Evolutionary conservation across 2,888 invertebrate genomes (phyloP).

Genomic region (Masnerella sp.): DNA sequence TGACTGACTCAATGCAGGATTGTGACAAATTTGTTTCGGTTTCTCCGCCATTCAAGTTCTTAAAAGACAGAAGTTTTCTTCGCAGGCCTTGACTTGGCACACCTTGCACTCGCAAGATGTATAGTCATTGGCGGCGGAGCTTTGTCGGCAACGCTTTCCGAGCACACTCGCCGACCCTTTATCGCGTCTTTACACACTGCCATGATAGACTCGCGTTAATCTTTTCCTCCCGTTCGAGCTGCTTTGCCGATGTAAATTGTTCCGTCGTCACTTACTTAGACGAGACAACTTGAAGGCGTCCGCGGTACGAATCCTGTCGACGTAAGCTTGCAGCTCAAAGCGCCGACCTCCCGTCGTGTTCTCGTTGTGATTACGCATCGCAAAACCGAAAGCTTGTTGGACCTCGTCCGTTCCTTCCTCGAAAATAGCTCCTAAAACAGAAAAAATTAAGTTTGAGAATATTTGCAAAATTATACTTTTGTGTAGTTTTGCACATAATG

Average conservation of each 20-base stretch:
- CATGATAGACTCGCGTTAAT: constrained; percentile 10
- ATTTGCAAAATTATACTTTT: no score
- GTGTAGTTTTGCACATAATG: no score
- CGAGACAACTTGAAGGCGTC: constrained; percentile 95
- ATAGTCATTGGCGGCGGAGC: no score
- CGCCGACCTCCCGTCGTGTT: constrained; percentile 87
- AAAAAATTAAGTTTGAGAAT: constrained; percentile 67
- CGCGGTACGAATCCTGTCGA: constrained; percentile 94
- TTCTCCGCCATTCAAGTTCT: not conserved
- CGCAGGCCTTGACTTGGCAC: not conserved
- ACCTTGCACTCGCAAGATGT: not conserved
- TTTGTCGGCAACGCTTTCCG: no score
- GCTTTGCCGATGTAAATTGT: constrained; percentile 6
- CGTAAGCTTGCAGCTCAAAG: constrained; percentile 92
- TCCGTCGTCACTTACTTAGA: constrained; percentile 85
- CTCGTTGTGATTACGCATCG: constrained; percentile 91
- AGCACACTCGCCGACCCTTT: no score
- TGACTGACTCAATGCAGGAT: not conserved
- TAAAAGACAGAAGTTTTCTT: not conserved
- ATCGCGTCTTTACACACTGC: not conserved
- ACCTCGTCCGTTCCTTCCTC: constrained; percentile 95
- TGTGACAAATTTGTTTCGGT: constrained; percentile 1
- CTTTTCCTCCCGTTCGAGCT: not conserved
- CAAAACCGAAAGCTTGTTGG: constrained; percentile 94
- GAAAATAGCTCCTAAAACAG: constrained; percentile 95